Evolutionary conservation across 1,140 invertebrate genomes (phyloP).

Genomic region (Gonioctena quinquepunctata): DNA sequence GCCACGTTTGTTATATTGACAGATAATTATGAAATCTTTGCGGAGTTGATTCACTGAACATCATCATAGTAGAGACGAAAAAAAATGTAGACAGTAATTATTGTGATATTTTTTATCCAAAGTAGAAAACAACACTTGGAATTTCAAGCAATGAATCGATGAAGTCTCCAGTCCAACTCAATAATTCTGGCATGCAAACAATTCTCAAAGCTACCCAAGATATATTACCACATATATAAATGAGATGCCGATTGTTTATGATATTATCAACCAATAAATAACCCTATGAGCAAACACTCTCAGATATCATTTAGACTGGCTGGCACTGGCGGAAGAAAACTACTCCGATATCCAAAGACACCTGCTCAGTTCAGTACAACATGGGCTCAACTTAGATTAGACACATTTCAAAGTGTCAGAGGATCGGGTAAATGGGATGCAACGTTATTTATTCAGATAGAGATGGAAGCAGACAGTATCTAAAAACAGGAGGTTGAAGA

Average conservation of each 20-base stretch:
- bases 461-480: slow-evolving; percentile 9
- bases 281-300: slow-evolving; percentile 3
- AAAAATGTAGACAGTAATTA: no score
- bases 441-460: background rate
- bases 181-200: background rate
- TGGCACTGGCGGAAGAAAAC: slow-evolving; percentile 7
- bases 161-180: no score
- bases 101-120: no score
- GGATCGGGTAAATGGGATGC: slow-evolving; percentile 10
- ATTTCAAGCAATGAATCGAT: no score
- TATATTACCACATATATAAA: background rate
- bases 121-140: no score
- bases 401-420: slow-evolving; percentile 23
- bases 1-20: no score
- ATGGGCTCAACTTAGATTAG: slow-evolving; percentile 23
- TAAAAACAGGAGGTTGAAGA: background rate
- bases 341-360: slow-evolving; percentile 11
- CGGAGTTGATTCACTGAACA: no score
- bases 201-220: background rate
- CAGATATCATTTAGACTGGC: slow-evolving; percentile 12
- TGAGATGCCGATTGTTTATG: slow-evolving; percentile 15
- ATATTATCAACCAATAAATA: slow-evolving; percentile 18
- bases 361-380: slow-evolving; percentile 22
- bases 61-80: no score
- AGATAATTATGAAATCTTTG: no score